Evolutionary conservation across 2,888 invertebrate species (phyloP).

Genomic region (Neoitamus cyanurus): DNA sequence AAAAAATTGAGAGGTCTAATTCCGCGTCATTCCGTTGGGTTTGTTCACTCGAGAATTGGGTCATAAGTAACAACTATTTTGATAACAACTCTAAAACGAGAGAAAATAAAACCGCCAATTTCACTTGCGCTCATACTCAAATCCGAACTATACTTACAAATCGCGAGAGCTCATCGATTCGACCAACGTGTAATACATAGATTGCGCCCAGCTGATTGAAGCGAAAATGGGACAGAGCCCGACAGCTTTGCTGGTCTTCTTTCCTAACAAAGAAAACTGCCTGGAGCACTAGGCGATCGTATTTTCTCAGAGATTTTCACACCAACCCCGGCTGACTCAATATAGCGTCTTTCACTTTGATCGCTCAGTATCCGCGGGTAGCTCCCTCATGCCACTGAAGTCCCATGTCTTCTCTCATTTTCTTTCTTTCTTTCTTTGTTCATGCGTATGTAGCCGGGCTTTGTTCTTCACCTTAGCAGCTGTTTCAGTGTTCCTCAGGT

Average conservation of each 20-base stretch:
- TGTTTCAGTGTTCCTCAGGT: slow-evolving; percentile 15
- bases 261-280: background rate
- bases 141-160: too few species aligned
- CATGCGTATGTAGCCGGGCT: background rate
- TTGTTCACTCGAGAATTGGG: background rate
- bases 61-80: background rate
- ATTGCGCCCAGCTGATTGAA: background rate
- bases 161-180: too few species aligned
- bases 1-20: background rate
- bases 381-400: background rate
- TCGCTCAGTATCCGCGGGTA: background rate
- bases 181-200: background rate
- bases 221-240: background rate
- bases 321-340: background rate
- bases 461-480: background rate
- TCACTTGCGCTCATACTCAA: background rate
- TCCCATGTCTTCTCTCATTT: background rate
- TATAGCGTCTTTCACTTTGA: background rate
- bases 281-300: background rate
- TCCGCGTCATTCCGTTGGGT: background rate
- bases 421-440: too few species aligned
- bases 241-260: background rate
- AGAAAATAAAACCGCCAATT: background rate
- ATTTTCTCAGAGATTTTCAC: slow-evolving; percentile 1
- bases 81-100: background rate